phyloP scores from a whole-genome alignment of 1,140 invertebrate species.

The Drosophila mayri region DNA sequence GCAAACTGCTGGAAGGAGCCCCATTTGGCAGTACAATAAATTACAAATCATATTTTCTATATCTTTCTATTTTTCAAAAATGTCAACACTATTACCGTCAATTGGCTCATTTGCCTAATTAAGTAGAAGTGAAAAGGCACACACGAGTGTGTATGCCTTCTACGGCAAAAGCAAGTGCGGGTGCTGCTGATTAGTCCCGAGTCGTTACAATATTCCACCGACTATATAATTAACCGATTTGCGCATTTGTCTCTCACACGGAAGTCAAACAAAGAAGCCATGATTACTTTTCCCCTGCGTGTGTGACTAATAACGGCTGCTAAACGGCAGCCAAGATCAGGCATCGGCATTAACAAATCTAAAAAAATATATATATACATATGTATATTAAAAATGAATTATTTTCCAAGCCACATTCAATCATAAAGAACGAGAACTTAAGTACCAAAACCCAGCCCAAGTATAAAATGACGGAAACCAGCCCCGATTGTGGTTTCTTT shows the following conservation, averaged over 20 bases:
- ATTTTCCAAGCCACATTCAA: constrained; percentile 48
- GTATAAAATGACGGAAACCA: constrained; percentile 48
- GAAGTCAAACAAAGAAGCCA: constrained; percentile 46
- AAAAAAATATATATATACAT: constrained; percentile 50
- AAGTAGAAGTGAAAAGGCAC: constrained; percentile 31
- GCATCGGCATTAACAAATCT: constrained; percentile 33
- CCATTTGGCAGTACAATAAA: constrained; percentile 20
- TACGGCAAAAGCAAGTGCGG: constrained; percentile 46
- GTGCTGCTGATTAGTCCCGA: constrained; percentile 47
- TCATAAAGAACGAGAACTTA: constrained; percentile 43
- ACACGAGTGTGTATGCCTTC: constrained; percentile 2
- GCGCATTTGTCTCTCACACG: constrained; percentile 62
- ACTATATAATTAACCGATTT: constrained; percentile 68
- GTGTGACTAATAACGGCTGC: constrained; percentile 59
- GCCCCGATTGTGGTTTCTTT: constrained; percentile 47
- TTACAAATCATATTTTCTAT: constrained; percentile 34
- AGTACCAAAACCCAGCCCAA: constrained; percentile 27
- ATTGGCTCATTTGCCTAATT: constrained; percentile 64
- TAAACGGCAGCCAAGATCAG: constrained; percentile 52
- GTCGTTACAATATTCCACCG: constrained; percentile 24
- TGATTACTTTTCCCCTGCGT: constrained; percentile 47
- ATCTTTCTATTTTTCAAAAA: constrained; percentile 32
- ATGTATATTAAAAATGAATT: constrained; percentile 64
- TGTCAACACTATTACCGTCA: constrained; percentile 51
- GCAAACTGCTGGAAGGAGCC: constrained; percentile 22